Evolutionary conservation across 2,797 vertebrate species (phyloP).

Genomic region (Gymnoscopelus microlampas): DNA sequence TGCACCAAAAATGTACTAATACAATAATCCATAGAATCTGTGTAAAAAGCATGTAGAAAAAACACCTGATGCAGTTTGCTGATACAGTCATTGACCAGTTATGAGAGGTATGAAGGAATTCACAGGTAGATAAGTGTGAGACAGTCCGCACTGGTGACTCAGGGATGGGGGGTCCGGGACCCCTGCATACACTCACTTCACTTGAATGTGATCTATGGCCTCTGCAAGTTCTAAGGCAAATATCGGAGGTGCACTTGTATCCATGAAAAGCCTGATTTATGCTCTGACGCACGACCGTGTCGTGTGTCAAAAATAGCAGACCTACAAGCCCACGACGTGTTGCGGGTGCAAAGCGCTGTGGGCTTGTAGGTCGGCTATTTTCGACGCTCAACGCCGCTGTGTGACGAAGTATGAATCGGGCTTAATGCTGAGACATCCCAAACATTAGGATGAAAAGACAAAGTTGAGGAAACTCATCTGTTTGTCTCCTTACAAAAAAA

Average conservation of each 20-base stretch:
- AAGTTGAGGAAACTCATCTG: conserved; percentile 67
- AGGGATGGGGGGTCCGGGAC: conserved; percentile 88
- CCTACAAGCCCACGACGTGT: no score
- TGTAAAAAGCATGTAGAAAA: conserved; percentile 99
- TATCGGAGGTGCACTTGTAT: conserved; percentile 95
- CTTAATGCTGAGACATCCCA: conserved; percentile 86
- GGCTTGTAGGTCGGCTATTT: no score
- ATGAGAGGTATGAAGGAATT: conserved; percentile 99
- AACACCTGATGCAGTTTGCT: conserved; percentile 99
- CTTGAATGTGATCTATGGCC: conserved; percentile 98
- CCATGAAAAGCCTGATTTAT: conserved; percentile 62
- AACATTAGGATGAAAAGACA: conserved; percentile 64
- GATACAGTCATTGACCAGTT: conserved; percentile 99
- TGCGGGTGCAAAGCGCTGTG: no score
- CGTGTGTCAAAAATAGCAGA: no score
- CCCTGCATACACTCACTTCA: conserved; percentile 99
- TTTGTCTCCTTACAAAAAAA: conserved; percentile 57
- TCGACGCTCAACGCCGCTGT: no score
- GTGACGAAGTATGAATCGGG: no score
- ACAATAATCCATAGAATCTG: conserved; percentile 99
- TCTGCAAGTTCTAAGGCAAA: conserved; percentile 99
- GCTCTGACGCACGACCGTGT: no score
- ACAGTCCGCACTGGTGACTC: conserved; percentile 95
- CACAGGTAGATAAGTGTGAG: conserved; percentile 99
- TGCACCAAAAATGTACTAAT: conserved; percentile 95